Evolutionary conservation across 92 coral and sea anemone species (phyloP), one percentile per base, ranked within the genome.

Genomic region (Blastomussa wellsi): DNA sequence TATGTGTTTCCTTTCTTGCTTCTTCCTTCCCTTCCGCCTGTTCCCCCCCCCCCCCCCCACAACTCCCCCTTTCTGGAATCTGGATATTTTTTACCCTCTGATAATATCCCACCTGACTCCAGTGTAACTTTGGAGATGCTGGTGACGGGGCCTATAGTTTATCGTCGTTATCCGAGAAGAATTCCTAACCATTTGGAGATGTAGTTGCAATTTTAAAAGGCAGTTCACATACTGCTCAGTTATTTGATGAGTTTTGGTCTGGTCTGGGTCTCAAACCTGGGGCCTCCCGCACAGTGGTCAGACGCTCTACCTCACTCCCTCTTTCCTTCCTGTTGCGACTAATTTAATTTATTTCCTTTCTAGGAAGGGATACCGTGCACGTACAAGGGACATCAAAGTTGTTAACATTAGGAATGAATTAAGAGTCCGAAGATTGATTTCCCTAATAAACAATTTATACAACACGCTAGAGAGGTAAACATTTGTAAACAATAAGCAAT

Each of bases 291-390:
- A n/a, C n/a, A n/a, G n/a, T n/a, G n/a, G n/a, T n/a, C n/a, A n/a
- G n/a, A n/a, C n/a, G n/a, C 72, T 2, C 7, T 29, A 38, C 72
- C 36, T 29, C 33, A 36, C 16, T 2, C 26, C 17, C 72, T 28
- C 3, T 33, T 24, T 20, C 68, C 68, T 8, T 7, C 33, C 35
- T 44, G 70, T 32, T 0, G 29, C 12, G 16, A 29, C 29, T 26
- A 70, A 5, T 36, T 1, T 8, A 70, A 35, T 36, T 17, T 70
- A 7, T 68, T 35, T 64, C 55, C 16, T 4, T 73, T 48, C 19
- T 77, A 94, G 98, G 98, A 83, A 82, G 37, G 98, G 98, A 1
- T 92, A 90, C 80, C 69, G 77, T 42, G 88, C 95, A 59, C 87
- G 98, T 7, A 92, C 89, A 24, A 90, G 85, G n/a, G 85, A 94